Conservation (phyloP, 2,888 invertebrate genomes). For the Melanotus villosus region DNA sequence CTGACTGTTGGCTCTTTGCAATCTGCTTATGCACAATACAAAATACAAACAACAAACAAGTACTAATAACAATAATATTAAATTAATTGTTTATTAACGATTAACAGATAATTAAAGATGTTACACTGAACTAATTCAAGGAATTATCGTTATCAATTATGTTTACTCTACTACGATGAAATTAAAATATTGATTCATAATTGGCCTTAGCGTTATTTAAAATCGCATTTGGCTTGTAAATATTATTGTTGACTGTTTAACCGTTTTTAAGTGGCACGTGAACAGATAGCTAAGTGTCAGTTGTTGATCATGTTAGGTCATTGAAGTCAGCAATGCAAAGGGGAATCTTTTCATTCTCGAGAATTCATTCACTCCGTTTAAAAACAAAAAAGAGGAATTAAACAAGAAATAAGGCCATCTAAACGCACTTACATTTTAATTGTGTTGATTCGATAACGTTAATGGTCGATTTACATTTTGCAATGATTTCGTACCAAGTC, state of each 20-base stretch:
- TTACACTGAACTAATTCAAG: too few relatives aligned
- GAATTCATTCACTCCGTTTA: neutral
- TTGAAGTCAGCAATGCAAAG: neutral
- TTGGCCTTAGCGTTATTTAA: neutral
- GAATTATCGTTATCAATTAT: too few relatives aligned
- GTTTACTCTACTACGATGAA: too few relatives aligned
- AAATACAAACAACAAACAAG: too few relatives aligned
- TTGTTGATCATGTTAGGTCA: neutral
- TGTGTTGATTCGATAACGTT: neutral
- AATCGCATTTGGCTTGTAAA: neutral
- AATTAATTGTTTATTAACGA: too few relatives aligned
- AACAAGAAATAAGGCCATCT: neutral
- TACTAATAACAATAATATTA: too few relatives aligned
- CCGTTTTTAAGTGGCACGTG: conserved; percentile 2
- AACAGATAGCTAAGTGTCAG: neutral
- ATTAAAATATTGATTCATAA: neutral
- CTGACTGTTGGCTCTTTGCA: too few relatives aligned
- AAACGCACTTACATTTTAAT: neutral
- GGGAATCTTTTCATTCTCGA: neutral
- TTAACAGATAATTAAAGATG: too few relatives aligned
- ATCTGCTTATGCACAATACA: too few relatives aligned
- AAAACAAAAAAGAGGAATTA: neutral
- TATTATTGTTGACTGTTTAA: conserved; percentile 3
- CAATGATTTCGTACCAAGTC: neutral
- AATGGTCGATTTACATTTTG: neutral